Percentiles rank a stretch among this genome's conserved stretches.
These are phyloP conservation scores for Ophiodon elongatus DNA, from an alignment of 2,113 vertebrate species.

Conservation along the genomic window DNA sequence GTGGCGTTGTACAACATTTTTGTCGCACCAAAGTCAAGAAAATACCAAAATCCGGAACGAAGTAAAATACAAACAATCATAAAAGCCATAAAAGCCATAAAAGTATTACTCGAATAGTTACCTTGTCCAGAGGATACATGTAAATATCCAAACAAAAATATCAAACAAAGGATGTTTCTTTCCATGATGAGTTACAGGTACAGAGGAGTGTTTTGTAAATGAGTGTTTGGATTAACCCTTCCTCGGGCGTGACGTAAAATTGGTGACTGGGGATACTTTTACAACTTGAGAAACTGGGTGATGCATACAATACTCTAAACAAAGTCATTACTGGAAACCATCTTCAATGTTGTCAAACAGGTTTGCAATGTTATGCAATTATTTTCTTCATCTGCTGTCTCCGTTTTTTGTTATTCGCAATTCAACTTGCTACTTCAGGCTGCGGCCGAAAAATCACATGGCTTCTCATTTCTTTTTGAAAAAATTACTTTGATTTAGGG, in stretches of 20 bases:
- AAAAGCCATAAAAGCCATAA: not conserved
- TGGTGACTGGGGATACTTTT: fast-evolving
- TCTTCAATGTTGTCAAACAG: not conserved
- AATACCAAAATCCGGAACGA: too few relatives aligned
- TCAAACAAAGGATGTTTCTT: constrained; percentile 29
- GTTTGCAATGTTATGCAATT: not conserved
- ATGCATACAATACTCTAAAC: not conserved
- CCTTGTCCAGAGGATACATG: constrained; percentile 31
- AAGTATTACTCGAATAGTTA: constrained; percentile 19
- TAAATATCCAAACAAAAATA: constrained; percentile 61
- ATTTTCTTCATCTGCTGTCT: not conserved
- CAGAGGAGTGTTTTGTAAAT: not conserved
- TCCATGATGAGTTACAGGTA: constrained; percentile 33
- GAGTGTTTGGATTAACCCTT: constrained; percentile 24
- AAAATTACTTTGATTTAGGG: too few relatives aligned
- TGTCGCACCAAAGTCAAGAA: not conserved
- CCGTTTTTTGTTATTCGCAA: not conserved
- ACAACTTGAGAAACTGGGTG: constrained; percentile 41
- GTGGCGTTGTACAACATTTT: not conserved
- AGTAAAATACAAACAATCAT: not conserved
- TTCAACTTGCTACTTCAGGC: too few relatives aligned
- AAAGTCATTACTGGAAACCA: not conserved
- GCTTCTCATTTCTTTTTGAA: too few relatives aligned
- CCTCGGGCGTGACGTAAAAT: constrained; percentile 2
- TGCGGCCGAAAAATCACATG: too few relatives aligned